These are phyloP conservation scores for Altica lythri DNA, from an alignment of 2,888 invertebrate genomes.

Conservation along the genomic window DNA sequence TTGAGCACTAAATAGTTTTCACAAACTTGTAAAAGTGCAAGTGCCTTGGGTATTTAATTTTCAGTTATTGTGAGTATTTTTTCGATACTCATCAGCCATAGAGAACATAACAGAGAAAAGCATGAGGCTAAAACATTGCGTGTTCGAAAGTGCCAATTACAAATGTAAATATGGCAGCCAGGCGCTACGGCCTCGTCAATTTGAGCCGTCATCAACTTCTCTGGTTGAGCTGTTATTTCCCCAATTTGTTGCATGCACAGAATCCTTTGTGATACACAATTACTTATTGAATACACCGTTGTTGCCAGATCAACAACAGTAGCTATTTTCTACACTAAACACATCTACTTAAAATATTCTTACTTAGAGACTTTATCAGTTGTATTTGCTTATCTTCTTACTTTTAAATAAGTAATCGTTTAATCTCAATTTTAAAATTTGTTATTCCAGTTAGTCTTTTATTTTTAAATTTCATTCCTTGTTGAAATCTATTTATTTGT, in stretches of 20 bases:
- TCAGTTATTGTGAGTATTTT: constrained; percentile 6
- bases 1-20: no score
- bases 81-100: constrained; percentile 1
- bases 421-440: no score
- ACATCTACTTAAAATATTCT: no score
- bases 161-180: constrained; percentile 32
- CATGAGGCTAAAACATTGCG: constrained; percentile 16
- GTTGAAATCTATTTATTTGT: no score
- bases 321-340: no score
- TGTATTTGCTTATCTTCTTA: no score
- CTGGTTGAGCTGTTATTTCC: constrained; percentile 34
- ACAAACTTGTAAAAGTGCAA: no score
- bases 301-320: neutral
- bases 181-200: constrained; percentile 28
- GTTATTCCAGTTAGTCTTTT: no score
- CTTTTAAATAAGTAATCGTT: no score
- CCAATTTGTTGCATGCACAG: constrained; percentile 33
- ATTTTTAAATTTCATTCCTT: no score
- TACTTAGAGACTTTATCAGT: no score
- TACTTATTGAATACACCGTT: neutral
- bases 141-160: constrained; percentile 32
- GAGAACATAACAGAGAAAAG: constrained; percentile 1
- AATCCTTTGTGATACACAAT: constrained; percentile 17
- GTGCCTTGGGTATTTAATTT: constrained; percentile 15
- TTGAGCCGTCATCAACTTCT: constrained; percentile 37